phyloP scores from a whole-genome alignment of 1,140 invertebrate species.

The Oscheius sp. region DNA sequence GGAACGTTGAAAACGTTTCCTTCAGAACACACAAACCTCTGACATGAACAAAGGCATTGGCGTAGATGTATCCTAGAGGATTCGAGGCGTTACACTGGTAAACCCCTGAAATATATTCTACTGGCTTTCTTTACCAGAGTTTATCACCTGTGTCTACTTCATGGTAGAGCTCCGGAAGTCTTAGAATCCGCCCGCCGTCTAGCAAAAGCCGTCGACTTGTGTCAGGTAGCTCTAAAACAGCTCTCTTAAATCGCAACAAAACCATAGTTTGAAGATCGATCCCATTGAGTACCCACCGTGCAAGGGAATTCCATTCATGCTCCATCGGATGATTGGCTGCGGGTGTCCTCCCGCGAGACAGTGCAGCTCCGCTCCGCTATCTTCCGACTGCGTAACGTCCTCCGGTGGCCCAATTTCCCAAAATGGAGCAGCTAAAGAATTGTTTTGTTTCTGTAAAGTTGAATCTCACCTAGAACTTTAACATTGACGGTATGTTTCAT shows the following conservation, averaged over 20 bases:
- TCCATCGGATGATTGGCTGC: slow-evolving; percentile 87
- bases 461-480: slow-evolving; percentile 25
- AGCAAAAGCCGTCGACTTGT: slow-evolving; percentile 66
- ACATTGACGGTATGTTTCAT: slow-evolving; percentile 43
- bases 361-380: slow-evolving; percentile 79
- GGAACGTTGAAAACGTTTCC: background rate
- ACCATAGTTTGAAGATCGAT: slow-evolving; percentile 13
- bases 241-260: slow-evolving; percentile 17
- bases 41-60: slow-evolving; percentile 95
- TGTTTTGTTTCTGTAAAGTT: background rate
- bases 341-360: slow-evolving; percentile 85
- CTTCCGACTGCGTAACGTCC: slow-evolving; percentile 82
- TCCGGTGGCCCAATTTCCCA: slow-evolving; percentile 83
- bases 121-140: too few species aligned
- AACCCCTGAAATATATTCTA: too few species aligned
- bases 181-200: slow-evolving; percentile 51
- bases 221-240: slow-evolving; percentile 67
- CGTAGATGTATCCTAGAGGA: slow-evolving; percentile 93
- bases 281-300: slow-evolving; percentile 37
- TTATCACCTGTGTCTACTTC: slow-evolving; percentile 81
- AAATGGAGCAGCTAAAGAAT: slow-evolving; percentile 74
- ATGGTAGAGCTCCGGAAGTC: slow-evolving; percentile 77
- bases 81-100: slow-evolving; percentile 98
- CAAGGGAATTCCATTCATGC: slow-evolving; percentile 78
- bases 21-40: slow-evolving; percentile 67